These are phyloP conservation scores for Eristalis arbustorum DNA, from an alignment of 2,888 invertebrate species.

Conservation along the genomic window DNA sequence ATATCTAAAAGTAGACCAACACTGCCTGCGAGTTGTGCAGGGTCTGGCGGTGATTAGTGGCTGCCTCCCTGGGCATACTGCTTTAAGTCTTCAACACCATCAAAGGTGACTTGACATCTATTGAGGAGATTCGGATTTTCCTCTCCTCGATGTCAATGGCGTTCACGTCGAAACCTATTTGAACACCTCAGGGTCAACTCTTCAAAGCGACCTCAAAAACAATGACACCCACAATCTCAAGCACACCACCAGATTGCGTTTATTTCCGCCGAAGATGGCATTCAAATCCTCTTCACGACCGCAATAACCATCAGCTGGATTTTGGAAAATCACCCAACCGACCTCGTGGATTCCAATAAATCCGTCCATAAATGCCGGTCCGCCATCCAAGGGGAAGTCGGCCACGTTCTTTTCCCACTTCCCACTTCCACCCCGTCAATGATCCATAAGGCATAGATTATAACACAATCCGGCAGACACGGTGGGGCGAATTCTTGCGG, in stretches of 20 bases:
- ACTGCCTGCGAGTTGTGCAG: too few relatives aligned
- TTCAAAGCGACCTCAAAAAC: neutral
- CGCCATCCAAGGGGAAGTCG: neutral
- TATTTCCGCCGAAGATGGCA: conserved; percentile 7
- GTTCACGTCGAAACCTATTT: neutral
- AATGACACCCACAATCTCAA: neutral
- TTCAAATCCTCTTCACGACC: conserved; percentile 38
- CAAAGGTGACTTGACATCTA: too few relatives aligned
- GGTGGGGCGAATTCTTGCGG: conserved; percentile 54
- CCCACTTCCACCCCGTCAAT: conserved; percentile 24
- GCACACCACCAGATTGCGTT: neutral
- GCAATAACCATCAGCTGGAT: conserved; percentile 39
- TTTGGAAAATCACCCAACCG: conserved; percentile 41
- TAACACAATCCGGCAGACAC: too few relatives aligned
- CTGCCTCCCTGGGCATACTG: too few relatives aligned
- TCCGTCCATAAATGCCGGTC: conserved; percentile 23
- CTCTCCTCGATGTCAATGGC: too few relatives aligned
- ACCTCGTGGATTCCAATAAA: conserved; percentile 34
- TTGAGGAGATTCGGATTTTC: too few relatives aligned
- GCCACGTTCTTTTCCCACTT: neutral
- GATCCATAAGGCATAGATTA: conserved; percentile 52
- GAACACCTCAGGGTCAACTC: neutral
- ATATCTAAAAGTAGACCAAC: too few relatives aligned
- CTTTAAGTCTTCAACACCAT: too few relatives aligned
- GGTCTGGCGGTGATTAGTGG: too few relatives aligned